A percentile compares a stretch with the other conserved stretches of the same genome.
Evolutionary conservation across 2,113 vertebrate species (phyloP).

Genomic region (Mus spicilegus): DNA sequence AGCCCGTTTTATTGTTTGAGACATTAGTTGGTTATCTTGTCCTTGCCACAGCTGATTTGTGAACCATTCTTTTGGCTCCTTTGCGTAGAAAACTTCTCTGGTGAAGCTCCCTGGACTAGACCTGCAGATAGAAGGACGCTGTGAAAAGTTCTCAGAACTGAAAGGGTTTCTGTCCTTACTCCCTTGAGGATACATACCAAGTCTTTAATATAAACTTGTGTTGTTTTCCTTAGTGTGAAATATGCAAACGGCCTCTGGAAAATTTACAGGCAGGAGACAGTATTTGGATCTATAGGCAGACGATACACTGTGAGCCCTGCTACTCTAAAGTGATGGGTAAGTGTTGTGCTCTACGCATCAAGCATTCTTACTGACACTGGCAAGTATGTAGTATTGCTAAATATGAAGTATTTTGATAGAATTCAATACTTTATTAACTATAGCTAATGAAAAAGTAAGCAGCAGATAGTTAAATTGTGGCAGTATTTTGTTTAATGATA

Average conservation of each 20-base stretch:
- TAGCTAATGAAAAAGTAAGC: conserved; percentile 3
- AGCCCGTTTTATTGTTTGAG: neutral
- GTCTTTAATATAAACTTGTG: conserved; percentile 20
- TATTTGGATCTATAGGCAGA: conserved; percentile 95
- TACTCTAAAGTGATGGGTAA: conserved; percentile 94
- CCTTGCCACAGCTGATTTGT: neutral
- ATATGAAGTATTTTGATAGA: conserved; percentile 19
- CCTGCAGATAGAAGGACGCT: neutral
- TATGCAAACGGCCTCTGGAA: conserved; percentile 91
- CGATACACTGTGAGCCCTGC: conserved; percentile 95
- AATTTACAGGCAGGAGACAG: conserved; percentile 95
- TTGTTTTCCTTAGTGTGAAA: conserved; percentile 90
- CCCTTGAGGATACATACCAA: neutral
- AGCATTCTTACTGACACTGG: neutral
- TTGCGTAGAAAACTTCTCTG: neutral
- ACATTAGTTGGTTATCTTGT: neutral
- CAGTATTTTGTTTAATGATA: conserved; percentile 31
- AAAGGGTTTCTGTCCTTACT: neutral
- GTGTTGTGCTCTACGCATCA: conserved; percentile 20
- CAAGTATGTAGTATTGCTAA: neutral
- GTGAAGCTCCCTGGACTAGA: neutral
- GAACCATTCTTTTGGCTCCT: neutral
- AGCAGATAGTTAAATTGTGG: neutral
- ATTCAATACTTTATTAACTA: neutral
- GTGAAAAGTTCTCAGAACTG: neutral